phyloP scores from a whole-genome alignment of 2,797 vertebrate species.

The Triplophysa yarkandensis region DNA sequence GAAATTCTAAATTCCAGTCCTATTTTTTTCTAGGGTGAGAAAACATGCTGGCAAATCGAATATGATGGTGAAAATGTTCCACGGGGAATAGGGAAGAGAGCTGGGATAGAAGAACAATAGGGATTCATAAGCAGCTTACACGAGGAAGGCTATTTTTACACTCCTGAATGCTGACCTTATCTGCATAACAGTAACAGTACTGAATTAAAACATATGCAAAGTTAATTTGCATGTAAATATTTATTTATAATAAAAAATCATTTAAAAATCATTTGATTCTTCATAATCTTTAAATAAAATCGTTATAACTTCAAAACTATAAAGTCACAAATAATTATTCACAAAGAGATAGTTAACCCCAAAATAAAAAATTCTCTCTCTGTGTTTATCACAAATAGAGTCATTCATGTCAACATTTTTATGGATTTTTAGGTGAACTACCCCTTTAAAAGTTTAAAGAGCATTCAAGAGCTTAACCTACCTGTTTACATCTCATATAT shows the following conservation, averaged over 20 bases:
- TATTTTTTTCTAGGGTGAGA: conserved; percentile 14
- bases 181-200: conserved; percentile 25
- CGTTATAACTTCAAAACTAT: no score
- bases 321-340: no score
- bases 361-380: no score
- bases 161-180: conserved; percentile 34
- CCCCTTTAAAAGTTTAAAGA: no score
- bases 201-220: conserved; percentile 39
- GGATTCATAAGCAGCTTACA: conserved; percentile 61
- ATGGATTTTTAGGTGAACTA: no score
- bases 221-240: not conserved
- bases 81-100: not conserved
- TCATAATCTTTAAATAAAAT: no score
- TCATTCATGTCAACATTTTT: no score
- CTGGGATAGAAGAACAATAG: conserved; percentile 21
- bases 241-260: no score
- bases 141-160: conserved; percentile 56
- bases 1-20: not conserved
- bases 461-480: conserved; percentile 19
- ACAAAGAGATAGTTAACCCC: no score
- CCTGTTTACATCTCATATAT: conserved; percentile 23
- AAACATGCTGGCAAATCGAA: not conserved
- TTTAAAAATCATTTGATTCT: no score
- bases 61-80: conserved; percentile 4
- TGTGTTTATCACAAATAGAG: no score